Conservation (phyloP, 2,888 invertebrate genomes). For the Sphaerophoria taeniata region DNA sequence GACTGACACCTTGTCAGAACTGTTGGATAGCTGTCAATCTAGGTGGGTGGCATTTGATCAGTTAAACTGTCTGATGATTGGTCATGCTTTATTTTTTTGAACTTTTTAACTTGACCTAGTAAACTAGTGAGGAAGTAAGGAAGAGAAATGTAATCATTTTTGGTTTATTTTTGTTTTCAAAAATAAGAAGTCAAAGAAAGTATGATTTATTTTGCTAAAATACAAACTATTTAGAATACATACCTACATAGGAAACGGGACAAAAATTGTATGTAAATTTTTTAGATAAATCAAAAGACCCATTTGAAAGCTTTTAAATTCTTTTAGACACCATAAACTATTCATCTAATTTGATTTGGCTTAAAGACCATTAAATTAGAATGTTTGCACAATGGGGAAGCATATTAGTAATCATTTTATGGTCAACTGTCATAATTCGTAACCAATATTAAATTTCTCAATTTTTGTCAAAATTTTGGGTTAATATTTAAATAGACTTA, state of each 20-base stretch:
- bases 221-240: not conserved
- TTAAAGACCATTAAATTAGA: not conserved
- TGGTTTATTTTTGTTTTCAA: constrained; percentile 40
- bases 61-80: constrained; percentile 44
- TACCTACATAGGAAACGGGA: not conserved
- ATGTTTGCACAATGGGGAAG: not conserved
- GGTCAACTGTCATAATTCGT: not conserved
- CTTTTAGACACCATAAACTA: constrained; percentile 9
- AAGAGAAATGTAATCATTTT: constrained; percentile 15
- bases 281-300: not conserved
- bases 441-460: too few species aligned
- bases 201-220: too few species aligned
- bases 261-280: not conserved
- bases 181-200: not conserved
- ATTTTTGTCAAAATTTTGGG: too few species aligned
- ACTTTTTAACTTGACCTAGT: constrained; percentile 55
- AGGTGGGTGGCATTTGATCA: constrained; percentile 49
- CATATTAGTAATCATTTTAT: too few species aligned
- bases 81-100: not conserved
- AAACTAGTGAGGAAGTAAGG: constrained; percentile 6
- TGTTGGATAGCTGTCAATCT: constrained; percentile 34
- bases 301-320: not conserved
- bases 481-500: too few species aligned
- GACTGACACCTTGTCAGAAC: constrained; percentile 39
- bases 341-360: constrained; percentile 4